Percentiles rank a stretch among this genome's conserved stretches.
Conservation (phyloP, 2,113 vertebrate genomes). For the Indicator maculatus region DNA sequence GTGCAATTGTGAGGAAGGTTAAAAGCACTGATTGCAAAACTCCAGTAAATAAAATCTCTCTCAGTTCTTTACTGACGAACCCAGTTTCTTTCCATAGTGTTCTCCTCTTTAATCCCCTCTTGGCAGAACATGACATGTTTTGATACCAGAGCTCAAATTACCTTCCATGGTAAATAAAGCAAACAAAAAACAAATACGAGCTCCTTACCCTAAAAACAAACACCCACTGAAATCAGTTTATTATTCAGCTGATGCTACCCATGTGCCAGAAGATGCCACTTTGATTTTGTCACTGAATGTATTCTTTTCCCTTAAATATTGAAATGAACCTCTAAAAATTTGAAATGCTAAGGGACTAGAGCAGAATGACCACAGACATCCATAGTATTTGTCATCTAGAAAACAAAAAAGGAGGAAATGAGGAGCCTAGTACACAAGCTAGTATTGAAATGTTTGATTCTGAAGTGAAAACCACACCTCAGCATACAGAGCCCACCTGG, state of each 20-base stretch:
- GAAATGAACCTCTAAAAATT: not conserved
- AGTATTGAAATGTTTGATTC: not conserved
- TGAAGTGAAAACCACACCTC: not conserved
- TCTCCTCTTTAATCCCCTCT: conserved; percentile 74
- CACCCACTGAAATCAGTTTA: conserved; percentile 33
- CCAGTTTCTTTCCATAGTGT: conserved; percentile 68
- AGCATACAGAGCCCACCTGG: fast-evolving
- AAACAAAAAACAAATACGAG: conserved; percentile 59
- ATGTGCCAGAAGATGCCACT: conserved; percentile 21
- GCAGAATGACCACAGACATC: not conserved
- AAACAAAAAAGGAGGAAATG: not conserved
- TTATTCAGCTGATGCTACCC: not conserved
- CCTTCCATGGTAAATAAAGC: conserved; percentile 76
- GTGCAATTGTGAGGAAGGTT: conserved; percentile 63
- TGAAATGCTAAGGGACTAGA: not conserved
- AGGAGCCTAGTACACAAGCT: not conserved
- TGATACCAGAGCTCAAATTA: conserved; percentile 73
- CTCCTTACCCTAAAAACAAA: conserved; percentile 76
- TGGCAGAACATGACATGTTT: conserved; percentile 77
- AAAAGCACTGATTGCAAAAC: conserved; percentile 73
- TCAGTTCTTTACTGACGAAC: conserved; percentile 58
- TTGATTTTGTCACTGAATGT: conserved; percentile 1
- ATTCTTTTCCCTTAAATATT: not conserved
- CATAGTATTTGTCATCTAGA: not conserved
- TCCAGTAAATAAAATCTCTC: conserved; percentile 48